A percentile compares a stretch with the other conserved stretches of the same genome.
Evolutionary conservation across 2,888 invertebrate species (phyloP).

Genomic region (Xestia rhomboidea): DNA sequence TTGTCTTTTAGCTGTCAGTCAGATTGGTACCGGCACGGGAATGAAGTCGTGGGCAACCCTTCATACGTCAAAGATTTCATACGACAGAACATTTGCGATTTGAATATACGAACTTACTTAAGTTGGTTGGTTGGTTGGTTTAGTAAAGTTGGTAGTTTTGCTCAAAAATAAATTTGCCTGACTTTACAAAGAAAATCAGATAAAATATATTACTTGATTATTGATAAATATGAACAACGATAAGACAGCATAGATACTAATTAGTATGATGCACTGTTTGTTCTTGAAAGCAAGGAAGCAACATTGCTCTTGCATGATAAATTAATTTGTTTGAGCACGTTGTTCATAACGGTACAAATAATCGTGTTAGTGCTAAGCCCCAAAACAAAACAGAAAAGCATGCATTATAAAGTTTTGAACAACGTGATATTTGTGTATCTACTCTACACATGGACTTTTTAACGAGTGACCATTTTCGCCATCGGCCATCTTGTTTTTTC

Average conservation of each 20-base stretch:
- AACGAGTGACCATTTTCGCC: not conserved
- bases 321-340: constrained; percentile 6
- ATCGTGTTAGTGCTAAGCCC: not conserved
- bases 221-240: constrained; percentile 1
- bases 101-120: too few relatives aligned
- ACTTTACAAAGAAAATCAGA: constrained; percentile 4
- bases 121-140: too few relatives aligned
- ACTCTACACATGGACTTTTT: not conserved
- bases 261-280: constrained; percentile 5
- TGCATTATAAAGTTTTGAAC: not conserved
- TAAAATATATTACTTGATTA: constrained; percentile 1
- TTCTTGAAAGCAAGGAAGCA: constrained; percentile 27
- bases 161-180: too few relatives aligned
- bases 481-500: not conserved
- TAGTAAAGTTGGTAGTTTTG: too few relatives aligned
- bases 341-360: constrained; percentile 8
- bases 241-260: constrained; percentile 12
- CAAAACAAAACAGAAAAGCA: constrained; percentile 2
- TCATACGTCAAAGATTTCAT: too few relatives aligned
- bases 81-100: too few relatives aligned
- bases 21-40: not conserved
- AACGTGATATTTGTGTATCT: not conserved
- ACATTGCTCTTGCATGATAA: not conserved
- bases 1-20: not conserved
- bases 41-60: not conserved